Base-by-base conservation (phyloP, 2,888 invertebrate genomes). In the Lithophane ornitopus region DNA sequence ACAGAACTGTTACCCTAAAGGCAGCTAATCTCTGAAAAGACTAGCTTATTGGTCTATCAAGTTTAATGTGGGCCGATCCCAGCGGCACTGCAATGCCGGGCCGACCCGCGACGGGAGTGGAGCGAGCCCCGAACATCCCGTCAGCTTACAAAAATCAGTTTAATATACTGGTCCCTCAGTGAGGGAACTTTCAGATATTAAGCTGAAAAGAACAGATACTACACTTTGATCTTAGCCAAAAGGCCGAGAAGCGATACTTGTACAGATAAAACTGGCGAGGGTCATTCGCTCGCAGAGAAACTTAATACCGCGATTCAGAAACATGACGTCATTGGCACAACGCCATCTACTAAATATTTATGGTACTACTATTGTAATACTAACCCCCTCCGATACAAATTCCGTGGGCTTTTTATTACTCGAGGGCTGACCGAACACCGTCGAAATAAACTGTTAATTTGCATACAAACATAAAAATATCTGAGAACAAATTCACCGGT, bases 221-320 rank as follows among this genome's bases (percentile, higher is more conserved):
- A 77, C 76, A 69, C 77, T 76, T 77, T 70, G 77, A 77, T 76
- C 78, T 70, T 77, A 77, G 77, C 79, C 76, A 78, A 78, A 76
- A 76, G 76, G 76, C 70, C 78, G 76, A 76, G 78, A 76, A 76
- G 76, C 76, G 76, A 76, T 76, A 62, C 4, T 14, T 14, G 26
- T 0, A 14, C 0, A 19, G 0, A 1, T 0, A 26, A 28, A 46
- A n/a, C n/a, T 14, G 19, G 11, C 11, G 78, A 54, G 39, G 9
- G 76, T 76, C 70, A 39, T 77, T 77, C 46, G 1, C 19, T 41
- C 46, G 61, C 39, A 34, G 49, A 78, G 19, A 62, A 70, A 54
- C 78, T 41, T 70, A 76, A 70, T 39, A 70, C 46, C 70, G 78
- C 70, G 71, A 77, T 78, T 77, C 63, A 77, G 71, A 58, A 71